These are phyloP conservation scores for Chrysina gloriosa DNA, from an alignment of 2,888 invertebrate genomes.

Conservation along the genomic window DNA sequence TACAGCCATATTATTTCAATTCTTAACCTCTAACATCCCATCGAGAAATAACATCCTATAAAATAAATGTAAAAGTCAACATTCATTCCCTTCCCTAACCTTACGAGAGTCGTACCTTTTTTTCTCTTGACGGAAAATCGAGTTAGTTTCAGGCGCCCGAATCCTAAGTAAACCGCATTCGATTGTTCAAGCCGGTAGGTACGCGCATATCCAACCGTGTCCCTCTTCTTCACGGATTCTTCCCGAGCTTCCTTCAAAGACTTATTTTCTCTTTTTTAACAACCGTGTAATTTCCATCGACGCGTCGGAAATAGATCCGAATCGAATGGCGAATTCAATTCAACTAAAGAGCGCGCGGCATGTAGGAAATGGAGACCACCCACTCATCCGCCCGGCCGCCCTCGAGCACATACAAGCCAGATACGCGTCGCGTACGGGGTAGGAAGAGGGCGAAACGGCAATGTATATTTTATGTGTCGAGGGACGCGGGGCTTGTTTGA, in stretches of 20 bases:
- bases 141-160: slow-evolving; percentile 3
- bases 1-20: too few relatives aligned
- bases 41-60: slow-evolving; percentile 10
- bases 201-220: not conserved
- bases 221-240: not conserved
- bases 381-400: slow-evolving; percentile 32
- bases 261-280: not conserved
- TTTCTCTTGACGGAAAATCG: slow-evolving; percentile 2
- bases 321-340: slow-evolving; percentile 49
- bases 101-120: slow-evolving; percentile 23
- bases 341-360: slow-evolving; percentile 43
- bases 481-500: slow-evolving; percentile 48
- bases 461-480: slow-evolving; percentile 48
- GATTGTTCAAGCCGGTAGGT: not conserved
- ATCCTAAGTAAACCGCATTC: not conserved
- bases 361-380: slow-evolving; percentile 13
- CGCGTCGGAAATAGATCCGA: slow-evolving; percentile 4
- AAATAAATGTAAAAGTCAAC: slow-evolving; percentile 20
- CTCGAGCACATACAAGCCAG: not conserved
- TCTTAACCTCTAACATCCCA: not conserved
- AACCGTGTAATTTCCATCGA: not conserved
- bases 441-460: slow-evolving; percentile 34
- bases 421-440: too few relatives aligned
- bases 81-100: slow-evolving; percentile 35
- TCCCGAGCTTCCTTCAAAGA: not conserved